Percentiles rank a stretch among this genome's conserved stretches.
Conservation (phyloP, 2,888 invertebrate species). For the Phyllotreta cruciferae region DNA sequence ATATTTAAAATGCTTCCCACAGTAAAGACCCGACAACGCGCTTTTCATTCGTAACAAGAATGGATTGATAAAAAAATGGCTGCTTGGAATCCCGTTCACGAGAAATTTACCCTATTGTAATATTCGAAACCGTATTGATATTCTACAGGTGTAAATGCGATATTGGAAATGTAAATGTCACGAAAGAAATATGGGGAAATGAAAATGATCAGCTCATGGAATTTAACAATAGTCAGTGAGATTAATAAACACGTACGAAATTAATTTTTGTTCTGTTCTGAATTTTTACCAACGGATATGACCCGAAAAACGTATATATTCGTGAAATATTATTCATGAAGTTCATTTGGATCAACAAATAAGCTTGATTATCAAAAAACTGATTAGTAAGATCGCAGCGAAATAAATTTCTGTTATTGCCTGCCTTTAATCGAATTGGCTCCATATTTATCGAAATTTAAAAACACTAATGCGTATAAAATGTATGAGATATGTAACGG, state of each 20-base stretch:
- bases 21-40: neutral
- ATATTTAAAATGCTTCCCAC: too few species aligned
- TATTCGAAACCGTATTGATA: slow-evolving; percentile 22
- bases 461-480: too few species aligned
- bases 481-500: too few species aligned
- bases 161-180: slow-evolving; percentile 25
- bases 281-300: too few species aligned
- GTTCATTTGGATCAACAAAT: too few species aligned
- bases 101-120: slow-evolving; percentile 23
- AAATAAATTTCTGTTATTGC: too few species aligned
- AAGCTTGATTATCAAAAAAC: too few species aligned
- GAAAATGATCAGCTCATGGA: slow-evolving; percentile 15
- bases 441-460: too few species aligned
- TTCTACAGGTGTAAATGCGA: slow-evolving; percentile 23
- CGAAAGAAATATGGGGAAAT: slow-evolving; percentile 21
- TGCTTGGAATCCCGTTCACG: neutral
- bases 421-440: too few species aligned
- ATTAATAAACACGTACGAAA: slow-evolving; percentile 14
- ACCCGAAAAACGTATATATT: slow-evolving; percentile 1
- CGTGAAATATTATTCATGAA: neutral
- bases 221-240: slow-evolving; percentile 15
- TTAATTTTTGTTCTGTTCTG: neutral
- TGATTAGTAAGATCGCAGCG: too few species aligned
- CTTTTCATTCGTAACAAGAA: slow-evolving; percentile 5
- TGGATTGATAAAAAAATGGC: slow-evolving; percentile 10